Evolutionary conservation across 37 sponge, comb jelly and placozoan genomes (phyloP).

Genomic region (Spongia lamella): DNA sequence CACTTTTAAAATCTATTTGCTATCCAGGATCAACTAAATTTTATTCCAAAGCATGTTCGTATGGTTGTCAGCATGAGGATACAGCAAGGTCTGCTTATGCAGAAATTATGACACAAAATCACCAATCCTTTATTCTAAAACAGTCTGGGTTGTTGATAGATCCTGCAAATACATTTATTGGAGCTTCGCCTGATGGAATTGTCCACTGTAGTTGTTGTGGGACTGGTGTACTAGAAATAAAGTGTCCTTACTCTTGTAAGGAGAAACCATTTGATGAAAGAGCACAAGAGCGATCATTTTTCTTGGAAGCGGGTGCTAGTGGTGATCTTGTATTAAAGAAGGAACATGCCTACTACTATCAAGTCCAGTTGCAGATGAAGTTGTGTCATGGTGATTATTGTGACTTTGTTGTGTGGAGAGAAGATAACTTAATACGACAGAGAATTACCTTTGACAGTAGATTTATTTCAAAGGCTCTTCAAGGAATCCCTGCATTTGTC

Average conservation of each 20-base stretch:
- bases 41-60: conserved; percentile 22
- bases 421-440: conserved; percentile 15
- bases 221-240: conserved; percentile 37
- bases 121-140: conserved; percentile 7
- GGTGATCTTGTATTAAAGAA: conserved; percentile 16
- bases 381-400: conserved; percentile 36
- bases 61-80: conserved; percentile 44
- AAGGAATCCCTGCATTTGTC: conserved; percentile 12
- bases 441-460: conserved; percentile 3
- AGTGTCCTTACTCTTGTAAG: conserved; percentile 40
- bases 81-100: conserved; percentile 21
- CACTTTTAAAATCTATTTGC: conserved; percentile 39
- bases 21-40: conserved; percentile 38
- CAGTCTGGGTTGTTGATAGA: conserved; percentile 37
- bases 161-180: conserved; percentile 28
- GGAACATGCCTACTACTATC: conserved; percentile 64
- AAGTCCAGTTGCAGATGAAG: conserved; percentile 64
- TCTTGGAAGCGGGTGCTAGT: conserved; percentile 4
- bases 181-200: conserved; percentile 39
- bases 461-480: conserved; percentile 1
- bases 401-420: conserved; percentile 57
- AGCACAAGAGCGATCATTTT: conserved; percentile 20
- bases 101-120: conserved; percentile 3
- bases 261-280: not conserved
- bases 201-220: conserved; percentile 48